These are phyloP conservation scores for Podotricha telesiphe DNA, from an alignment of 2,888 invertebrate species.

Conservation along the genomic window DNA sequence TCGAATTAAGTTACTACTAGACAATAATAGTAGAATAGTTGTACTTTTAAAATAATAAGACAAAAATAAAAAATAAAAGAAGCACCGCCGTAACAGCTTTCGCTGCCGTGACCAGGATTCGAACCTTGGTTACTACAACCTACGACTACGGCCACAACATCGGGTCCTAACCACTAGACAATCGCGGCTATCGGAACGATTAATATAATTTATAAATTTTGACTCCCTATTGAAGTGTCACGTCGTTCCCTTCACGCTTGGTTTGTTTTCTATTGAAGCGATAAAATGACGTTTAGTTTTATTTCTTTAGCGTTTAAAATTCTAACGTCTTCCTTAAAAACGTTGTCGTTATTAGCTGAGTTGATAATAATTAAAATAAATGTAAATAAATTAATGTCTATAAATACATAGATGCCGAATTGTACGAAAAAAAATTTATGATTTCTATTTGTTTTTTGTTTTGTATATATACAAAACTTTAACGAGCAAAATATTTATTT, in stretches of 20 bases:
- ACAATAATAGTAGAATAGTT: no score
- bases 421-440: no score
- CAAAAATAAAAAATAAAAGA: conserved; percentile 31
- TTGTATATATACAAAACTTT: no score
- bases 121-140: conserved; percentile 91
- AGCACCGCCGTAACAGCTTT: conserved; percentile 48
- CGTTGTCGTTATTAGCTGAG: no score
- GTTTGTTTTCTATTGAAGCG: conserved; percentile 25
- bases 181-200: conserved; percentile 68
- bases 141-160: conserved; percentile 91
- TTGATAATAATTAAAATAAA: background rate
- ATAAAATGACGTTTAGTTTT: conserved; percentile 28
- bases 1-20: no score
- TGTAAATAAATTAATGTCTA: background rate
- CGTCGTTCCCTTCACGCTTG: conserved; percentile 42
- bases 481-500: no score
- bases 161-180: conserved; percentile 90
- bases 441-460: no score
- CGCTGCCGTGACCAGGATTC: conserved; percentile 85
- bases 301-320: background rate
- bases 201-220: conserved; percentile 20
- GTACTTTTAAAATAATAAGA: no score
- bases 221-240: conserved; percentile 11
- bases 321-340: background rate
- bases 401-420: no score